Percentiles rank a stretch among this genome's conserved stretches.
Evolutionary conservation across 2,113 vertebrate species (phyloP).

Genomic region (Cyrtonyx montezumae): DNA sequence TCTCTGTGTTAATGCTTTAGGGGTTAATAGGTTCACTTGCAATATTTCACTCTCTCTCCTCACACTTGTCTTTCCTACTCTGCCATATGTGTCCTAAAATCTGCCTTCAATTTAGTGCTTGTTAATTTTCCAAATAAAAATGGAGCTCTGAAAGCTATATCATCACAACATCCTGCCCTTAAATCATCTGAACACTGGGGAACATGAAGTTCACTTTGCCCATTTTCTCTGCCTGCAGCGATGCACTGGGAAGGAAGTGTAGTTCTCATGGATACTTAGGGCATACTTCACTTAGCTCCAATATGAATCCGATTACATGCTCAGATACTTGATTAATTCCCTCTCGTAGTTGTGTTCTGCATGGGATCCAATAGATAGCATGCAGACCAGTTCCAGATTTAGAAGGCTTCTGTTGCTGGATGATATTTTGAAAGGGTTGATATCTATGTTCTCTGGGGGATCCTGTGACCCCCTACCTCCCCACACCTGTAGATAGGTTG

Average conservation of each 20-base stretch:
- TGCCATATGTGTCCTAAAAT: constrained; percentile 68
- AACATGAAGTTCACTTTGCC: neutral
- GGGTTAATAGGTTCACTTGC: constrained; percentile 57
- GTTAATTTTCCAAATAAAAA: constrained; percentile 54
- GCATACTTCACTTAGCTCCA: neutral
- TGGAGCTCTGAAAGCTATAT: neutral
- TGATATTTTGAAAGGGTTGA: neutral
- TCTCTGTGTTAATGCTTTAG: constrained; percentile 25
- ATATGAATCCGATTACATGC: neutral
- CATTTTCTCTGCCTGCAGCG: neutral
- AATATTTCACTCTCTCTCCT: constrained; percentile 63
- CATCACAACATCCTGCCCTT: neutral
- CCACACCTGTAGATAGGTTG: too few relatives aligned
- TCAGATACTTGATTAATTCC: neutral
- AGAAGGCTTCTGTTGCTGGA: neutral
- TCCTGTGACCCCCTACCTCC: too few relatives aligned
- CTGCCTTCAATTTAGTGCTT: constrained; percentile 60
- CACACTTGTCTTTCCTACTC: constrained; percentile 61
- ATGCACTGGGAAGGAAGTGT: neutral
- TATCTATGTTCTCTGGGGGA: too few relatives aligned
- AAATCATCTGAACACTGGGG: neutral
- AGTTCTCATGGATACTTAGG: neutral
- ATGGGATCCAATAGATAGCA: neutral
- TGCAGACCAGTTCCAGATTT: neutral
- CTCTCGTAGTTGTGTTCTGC: neutral